Evolutionary conservation across 2,888 invertebrate genomes (phyloP), one percentile per base, ranked within the genome.

Genomic region (Parthenolecanium corni): DNA sequence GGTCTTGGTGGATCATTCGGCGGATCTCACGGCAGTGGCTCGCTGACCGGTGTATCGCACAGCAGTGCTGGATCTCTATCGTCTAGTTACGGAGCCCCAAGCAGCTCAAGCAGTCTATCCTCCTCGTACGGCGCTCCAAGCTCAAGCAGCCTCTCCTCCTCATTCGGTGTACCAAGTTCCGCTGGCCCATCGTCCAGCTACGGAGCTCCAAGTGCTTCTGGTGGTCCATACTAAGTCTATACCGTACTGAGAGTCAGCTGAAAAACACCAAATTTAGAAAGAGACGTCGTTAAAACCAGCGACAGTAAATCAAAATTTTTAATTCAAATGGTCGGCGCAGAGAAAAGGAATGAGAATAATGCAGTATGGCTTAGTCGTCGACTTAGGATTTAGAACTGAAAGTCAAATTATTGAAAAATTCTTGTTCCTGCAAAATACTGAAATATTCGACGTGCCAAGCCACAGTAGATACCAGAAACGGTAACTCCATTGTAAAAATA

Each of bases 1-100:
- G 66, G 65, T 31, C 51, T 52, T 51, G 68, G 66, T 62, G 68
- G 53, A 66, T 68, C 67, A 54, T 65, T 65, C 64, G 69, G 66
- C 67, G 69, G 70, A 69, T 71, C 66, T 69, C 68, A 65, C 70
- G 70, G 65, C 69, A 69, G 67, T 71, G 70, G 21, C 46, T 18
- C 14, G 38, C 21, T 46, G 44, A 54, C 49, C 31, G 21, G 21
- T 40, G 63, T 46, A 36, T 40, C 38, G 11, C 18, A 38, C 46
- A 72, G 72, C 47, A 64, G 64, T 14, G 65, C 64, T 14, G 70
- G 70, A 11, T 18, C 65, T 16, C 16, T 66, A n/a, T 44, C 63
- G 23, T 52, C 58, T 42, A 46, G 56, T 21, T 52, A 52, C 14
- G 63, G 66, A 0, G 51, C 58, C 16, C 40, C 42, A 38, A 40